Evolutionary conservation across 2,888 invertebrate genomes (phyloP).

Genomic region (Volucella zonaria): DNA sequence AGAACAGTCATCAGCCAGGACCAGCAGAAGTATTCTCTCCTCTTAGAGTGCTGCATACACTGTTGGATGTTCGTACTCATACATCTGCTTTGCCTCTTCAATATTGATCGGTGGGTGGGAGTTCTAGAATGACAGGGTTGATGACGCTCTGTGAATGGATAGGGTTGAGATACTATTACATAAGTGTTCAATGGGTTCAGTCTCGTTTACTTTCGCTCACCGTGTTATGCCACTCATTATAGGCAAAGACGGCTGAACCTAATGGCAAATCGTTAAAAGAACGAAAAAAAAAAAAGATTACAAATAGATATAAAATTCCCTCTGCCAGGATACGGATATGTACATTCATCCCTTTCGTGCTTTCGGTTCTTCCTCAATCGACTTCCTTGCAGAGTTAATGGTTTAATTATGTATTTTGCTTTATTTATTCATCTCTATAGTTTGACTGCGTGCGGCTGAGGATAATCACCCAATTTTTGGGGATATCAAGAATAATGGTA

Average conservation of each 20-base stretch:
- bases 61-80: neutral
- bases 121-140: neutral
- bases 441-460: conserved; percentile 51
- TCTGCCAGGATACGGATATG: neutral
- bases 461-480: conserved; percentile 63
- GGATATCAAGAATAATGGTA: conserved; percentile 59
- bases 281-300: neutral
- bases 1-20: neutral
- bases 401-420: conserved; percentile 69
- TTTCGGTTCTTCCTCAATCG: conserved; percentile 18
- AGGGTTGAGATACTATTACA: conserved; percentile 58
- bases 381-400: conserved; percentile 57
- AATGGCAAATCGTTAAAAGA: conserved; percentile 43
- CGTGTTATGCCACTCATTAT: conserved; percentile 34
- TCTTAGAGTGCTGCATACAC: conserved; percentile 21
- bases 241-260: conserved; percentile 28
- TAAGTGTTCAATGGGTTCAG: conserved; percentile 61
- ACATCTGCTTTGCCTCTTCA: neutral
- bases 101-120: conserved; percentile 38
- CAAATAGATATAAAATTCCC: neutral
- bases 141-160: neutral
- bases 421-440: conserved; percentile 64
- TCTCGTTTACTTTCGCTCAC: conserved; percentile 37
- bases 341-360: conserved; percentile 16
- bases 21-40: conserved; percentile 28